These are phyloP conservation scores for Hippolais icterina DNA, from an alignment of 2,113 vertebrate species.

Conservation along the genomic window DNA sequence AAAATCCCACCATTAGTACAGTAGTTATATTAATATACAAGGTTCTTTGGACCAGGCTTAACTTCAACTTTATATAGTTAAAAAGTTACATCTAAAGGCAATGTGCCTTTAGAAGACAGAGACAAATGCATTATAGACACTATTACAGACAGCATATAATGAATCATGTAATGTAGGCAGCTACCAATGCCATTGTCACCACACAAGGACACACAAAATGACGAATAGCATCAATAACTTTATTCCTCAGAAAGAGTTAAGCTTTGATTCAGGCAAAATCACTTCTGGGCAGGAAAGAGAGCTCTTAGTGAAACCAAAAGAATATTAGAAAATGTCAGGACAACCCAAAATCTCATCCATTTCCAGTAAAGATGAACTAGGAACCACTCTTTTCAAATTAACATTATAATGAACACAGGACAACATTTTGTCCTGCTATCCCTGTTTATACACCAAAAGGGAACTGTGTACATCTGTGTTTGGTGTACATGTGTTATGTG, in stretches of 20 bases:
- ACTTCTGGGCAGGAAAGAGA: neutral
- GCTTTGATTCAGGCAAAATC: neutral
- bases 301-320: neutral
- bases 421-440: neutral
- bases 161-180: neutral
- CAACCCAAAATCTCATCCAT: neutral
- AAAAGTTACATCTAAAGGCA: neutral
- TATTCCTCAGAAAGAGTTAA: neutral
- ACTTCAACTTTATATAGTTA: neutral
- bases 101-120: neutral
- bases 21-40: neutral
- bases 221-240: neutral
- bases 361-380: neutral
- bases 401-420: neutral
- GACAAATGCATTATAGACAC: neutral
- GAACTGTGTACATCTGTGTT: neutral
- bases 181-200: neutral
- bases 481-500: neutral
- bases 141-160: neutral
- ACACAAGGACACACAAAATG: neutral
- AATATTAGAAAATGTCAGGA: neutral
- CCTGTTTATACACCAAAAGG: neutral
- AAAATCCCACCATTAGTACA: neutral
- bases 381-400: neutral
- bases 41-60: neutral